Percentiles rank a stretch among this genome's conserved stretches.
These are phyloP conservation scores for Pristionchus japonicus DNA, from an alignment of 2,888 invertebrate genomes.

Conservation along the genomic window DNA sequence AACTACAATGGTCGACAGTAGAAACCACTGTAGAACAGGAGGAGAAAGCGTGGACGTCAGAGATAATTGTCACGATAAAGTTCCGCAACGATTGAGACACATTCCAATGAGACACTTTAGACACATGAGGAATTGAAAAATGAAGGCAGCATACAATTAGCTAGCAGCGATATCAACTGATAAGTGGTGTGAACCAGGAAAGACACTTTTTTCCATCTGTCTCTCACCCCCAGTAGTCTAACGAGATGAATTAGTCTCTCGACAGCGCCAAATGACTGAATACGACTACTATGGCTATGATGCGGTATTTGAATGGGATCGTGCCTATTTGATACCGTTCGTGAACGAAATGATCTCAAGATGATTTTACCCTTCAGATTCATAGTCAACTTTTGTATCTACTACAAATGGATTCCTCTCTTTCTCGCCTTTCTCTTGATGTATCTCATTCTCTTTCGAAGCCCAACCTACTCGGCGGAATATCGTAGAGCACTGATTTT, in stretches of 20 bases:
- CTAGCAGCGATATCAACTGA: too few relatives aligned
- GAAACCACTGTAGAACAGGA: not conserved
- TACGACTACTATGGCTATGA: not conserved
- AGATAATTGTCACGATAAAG: not conserved
- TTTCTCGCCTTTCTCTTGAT: not conserved
- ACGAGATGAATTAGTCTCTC: too few relatives aligned
- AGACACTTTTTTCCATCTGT: too few relatives aligned
- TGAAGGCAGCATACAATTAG: too few relatives aligned
- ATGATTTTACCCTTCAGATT: not conserved
- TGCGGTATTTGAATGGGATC: not conserved
- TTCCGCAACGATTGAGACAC: not conserved
- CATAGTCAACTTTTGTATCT: not conserved
- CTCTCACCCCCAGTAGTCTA: too few relatives aligned
- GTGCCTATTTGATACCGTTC: not conserved
- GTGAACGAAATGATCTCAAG: not conserved
- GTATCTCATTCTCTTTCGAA: not conserved
- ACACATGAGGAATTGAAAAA: not conserved
- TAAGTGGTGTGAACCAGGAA: too few relatives aligned
- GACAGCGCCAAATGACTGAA: too few relatives aligned
- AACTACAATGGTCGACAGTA: constrained; percentile 62
- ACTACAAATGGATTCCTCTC: not conserved
- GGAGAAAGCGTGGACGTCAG: too few relatives aligned
- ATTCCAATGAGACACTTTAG: not conserved
- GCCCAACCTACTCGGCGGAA: not conserved
- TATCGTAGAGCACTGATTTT: not conserved